Evolutionary conservation across 2,113 vertebrate species (phyloP).

Genomic region (Gorsachius goisagi): DNA sequence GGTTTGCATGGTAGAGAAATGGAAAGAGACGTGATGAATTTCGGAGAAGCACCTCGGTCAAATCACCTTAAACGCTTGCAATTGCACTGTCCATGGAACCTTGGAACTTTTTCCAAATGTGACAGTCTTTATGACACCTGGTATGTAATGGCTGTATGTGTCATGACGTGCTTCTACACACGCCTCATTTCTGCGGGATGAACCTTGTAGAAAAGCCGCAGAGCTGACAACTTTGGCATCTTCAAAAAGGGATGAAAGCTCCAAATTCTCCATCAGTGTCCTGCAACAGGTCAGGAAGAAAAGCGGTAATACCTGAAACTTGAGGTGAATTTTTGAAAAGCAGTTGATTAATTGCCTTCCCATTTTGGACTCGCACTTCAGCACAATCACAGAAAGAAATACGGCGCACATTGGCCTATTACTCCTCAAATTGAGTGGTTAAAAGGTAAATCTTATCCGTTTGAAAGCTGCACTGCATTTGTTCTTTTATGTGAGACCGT

Average conservation of each 20-base stretch:
- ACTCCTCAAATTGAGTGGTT: neutral
- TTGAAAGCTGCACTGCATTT: too few relatives aligned
- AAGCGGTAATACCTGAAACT: neutral
- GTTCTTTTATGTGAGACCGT: too few relatives aligned
- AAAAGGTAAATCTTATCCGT: rapidly evolving
- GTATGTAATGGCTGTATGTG: rapidly evolving
- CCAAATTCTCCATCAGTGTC: neutral
- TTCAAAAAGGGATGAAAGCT: neutral
- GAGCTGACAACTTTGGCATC: neutral
- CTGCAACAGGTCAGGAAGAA: neutral
- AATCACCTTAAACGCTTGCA: neutral
- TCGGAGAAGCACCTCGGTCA: neutral
- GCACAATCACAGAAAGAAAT: neutral
- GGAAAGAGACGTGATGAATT: neutral
- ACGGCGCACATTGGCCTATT: rapidly evolving
- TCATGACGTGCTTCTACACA: neutral
- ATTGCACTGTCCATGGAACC: too few relatives aligned
- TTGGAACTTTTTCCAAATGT: neutral
- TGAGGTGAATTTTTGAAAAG: neutral
- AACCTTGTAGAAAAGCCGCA: neutral
- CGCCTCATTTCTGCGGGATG: neutral
- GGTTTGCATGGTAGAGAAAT: neutral
- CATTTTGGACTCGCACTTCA: neutral
- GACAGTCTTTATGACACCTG: neutral
- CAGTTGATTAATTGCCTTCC: neutral